phyloP scores from a whole-genome alignment of 1,140 invertebrate species.

The Batillaria attramentaria region DNA sequence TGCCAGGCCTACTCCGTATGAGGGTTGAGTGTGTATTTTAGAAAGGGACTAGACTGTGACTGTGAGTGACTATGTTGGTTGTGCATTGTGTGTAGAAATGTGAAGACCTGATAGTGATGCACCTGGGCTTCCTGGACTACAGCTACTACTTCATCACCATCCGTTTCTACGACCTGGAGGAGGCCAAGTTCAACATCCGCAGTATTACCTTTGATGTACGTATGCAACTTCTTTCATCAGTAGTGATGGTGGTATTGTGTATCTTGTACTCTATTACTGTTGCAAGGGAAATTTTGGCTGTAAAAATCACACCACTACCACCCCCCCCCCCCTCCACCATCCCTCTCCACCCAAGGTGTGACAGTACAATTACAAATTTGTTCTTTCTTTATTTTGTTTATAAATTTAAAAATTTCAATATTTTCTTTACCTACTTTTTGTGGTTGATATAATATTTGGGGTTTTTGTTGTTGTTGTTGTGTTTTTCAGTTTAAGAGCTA shows the following conservation, averaged over 20 bases:
- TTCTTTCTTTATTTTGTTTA: background rate
- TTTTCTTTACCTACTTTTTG: too few species aligned
- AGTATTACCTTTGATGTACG: slow-evolving; percentile 92
- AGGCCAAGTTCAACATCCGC: slow-evolving; percentile 78
- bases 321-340: too few species aligned
- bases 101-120: slow-evolving; percentile 89
- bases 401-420: too few species aligned
- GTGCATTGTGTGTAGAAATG: slow-evolving; percentile 73
- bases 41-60: background rate
- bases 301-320: too few species aligned
- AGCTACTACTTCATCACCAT: slow-evolving; percentile 90
- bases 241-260: too few species aligned
- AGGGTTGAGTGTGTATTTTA: too few species aligned
- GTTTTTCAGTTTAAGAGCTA: slow-evolving; percentile 93
- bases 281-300: too few species aligned
- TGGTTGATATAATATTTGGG: background rate
- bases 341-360: too few species aligned
- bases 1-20: too few species aligned
- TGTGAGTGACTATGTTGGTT: background rate
- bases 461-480: slow-evolving; percentile 30
- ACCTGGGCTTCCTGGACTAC: slow-evolving; percentile 91
- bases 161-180: slow-evolving; percentile 87
- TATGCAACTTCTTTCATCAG: slow-evolving; percentile 68
- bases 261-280: too few species aligned
- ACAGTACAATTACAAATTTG: too few species aligned